A percentile compares a stretch with the other conserved stretches of the same genome.
phyloP scores from a whole-genome alignment of 1,140 invertebrate species.

The Brachystomella parvula region DNA sequence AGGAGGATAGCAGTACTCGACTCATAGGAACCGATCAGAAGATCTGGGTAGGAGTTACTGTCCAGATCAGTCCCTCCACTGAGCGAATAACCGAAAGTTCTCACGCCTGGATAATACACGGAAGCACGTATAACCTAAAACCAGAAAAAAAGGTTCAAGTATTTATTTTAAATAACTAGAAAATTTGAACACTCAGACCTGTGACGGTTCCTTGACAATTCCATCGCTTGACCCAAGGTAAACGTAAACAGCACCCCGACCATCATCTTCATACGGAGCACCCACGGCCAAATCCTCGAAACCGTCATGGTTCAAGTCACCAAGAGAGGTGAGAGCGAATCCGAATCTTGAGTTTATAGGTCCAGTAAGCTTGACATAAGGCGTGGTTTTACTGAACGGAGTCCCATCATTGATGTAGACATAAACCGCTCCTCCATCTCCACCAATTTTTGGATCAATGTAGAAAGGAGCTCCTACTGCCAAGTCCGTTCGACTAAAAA shows the following conservation, averaged over 20 bases:
- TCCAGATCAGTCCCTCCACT: constrained; percentile 84
- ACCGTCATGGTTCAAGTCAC: constrained; percentile 85
- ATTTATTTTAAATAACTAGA: not conserved
- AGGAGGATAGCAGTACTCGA: constrained; percentile 64
- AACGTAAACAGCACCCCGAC: constrained; percentile 66
- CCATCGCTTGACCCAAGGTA: constrained; percentile 71
- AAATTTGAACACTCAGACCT: constrained; percentile 46
- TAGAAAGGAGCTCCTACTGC: constrained; percentile 87
- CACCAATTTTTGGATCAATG: constrained; percentile 53
- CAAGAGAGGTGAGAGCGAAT: constrained; percentile 71
- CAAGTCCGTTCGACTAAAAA: constrained; percentile 67
- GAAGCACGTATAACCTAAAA: constrained; percentile 49
- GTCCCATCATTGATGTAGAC: constrained; percentile 61
- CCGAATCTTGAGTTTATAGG: constrained; percentile 71
- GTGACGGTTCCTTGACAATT: constrained; percentile 62
- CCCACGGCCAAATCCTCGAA: constrained; percentile 84
- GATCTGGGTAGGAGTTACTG: constrained; percentile 82
- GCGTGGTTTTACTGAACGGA: constrained; percentile 46
- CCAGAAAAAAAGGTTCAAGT: constrained; percentile 13
- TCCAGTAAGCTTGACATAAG: constrained; percentile 55
- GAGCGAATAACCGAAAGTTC: constrained; percentile 80
- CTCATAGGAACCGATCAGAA: constrained; percentile 80
- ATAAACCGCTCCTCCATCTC: constrained; percentile 80
- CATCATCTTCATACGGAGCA: constrained; percentile 78
- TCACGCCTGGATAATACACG: constrained; percentile 49